Evolutionary conservation across 2,113 vertebrate genomes (phyloP).

Genomic region (Anoplopoma fimbria): DNA sequence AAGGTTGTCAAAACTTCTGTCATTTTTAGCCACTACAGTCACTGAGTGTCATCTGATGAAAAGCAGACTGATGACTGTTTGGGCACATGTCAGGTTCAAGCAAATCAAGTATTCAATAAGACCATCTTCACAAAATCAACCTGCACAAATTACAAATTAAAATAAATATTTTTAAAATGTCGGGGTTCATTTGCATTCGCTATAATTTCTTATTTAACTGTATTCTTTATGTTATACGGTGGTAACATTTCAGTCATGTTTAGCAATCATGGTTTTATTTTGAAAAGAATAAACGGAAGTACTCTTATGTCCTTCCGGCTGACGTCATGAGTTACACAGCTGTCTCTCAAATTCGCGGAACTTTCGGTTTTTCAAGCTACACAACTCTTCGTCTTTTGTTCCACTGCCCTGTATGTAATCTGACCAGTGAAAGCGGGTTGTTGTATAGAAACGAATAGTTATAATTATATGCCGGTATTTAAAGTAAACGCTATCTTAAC

Average conservation of each 20-base stretch:
- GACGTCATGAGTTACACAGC: background rate
- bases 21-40: background rate
- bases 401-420: background rate
- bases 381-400: background rate
- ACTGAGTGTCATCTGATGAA: constrained; percentile 2
- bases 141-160: background rate
- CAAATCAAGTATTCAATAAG: background rate
- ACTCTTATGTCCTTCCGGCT: constrained; percentile 10
- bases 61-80: background rate
- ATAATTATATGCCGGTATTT: background rate
- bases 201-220: background rate
- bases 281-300: constrained; percentile 52
- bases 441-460: background rate
- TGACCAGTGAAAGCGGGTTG: background rate
- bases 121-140: background rate
- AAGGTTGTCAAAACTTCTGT: constrained; percentile 3
- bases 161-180: background rate
- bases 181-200: background rate
- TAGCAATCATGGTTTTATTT: constrained; percentile 14
- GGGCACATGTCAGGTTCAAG: background rate
- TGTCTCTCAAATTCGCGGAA: too few species aligned
- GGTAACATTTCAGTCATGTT: background rate
- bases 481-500: background rate
- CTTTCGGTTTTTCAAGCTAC: background rate
- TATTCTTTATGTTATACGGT: background rate